phyloP scores from a whole-genome alignment of 2,797 vertebrate species.

The Molossus molossus region DNA sequence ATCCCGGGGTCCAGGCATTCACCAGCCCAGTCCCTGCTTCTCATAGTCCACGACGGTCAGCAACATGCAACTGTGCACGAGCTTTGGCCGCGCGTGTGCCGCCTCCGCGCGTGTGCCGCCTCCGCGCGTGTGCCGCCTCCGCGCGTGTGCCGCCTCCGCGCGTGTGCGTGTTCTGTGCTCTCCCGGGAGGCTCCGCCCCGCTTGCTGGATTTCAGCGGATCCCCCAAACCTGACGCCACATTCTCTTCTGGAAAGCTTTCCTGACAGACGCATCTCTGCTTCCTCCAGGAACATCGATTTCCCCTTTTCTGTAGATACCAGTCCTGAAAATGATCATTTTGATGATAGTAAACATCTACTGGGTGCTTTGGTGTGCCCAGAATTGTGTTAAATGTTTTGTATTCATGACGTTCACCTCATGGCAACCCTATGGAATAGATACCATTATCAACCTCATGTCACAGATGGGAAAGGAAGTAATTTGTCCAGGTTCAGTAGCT shows the following conservation, averaged over 20 bases:
- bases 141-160: not conserved
- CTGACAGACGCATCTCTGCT: no score
- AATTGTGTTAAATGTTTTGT: not conserved
- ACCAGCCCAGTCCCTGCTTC: no score
- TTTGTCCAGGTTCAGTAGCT: not conserved
- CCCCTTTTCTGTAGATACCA: not conserved
- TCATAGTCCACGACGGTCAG: not conserved
- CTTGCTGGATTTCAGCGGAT: no score
- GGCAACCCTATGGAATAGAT: not conserved
- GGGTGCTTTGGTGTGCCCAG: not conserved
- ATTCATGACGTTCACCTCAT: not conserved
- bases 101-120: not conserved
- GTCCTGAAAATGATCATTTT: not conserved
- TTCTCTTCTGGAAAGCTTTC: no score
- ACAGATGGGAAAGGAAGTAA: not conserved
- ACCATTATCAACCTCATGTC: not conserved
- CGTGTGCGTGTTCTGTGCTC: not conserved
- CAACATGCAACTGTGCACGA: not conserved
- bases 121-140: no score
- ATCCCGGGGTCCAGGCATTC: not conserved
- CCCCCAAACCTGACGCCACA: no score
- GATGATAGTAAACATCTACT: not conserved
- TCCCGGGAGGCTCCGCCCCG: no score
- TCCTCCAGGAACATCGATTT: no score
- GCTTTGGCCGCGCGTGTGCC: no score